Conservation (phyloP, 2,888 invertebrate genomes). For the Pogonocherus hispidulus region DNA sequence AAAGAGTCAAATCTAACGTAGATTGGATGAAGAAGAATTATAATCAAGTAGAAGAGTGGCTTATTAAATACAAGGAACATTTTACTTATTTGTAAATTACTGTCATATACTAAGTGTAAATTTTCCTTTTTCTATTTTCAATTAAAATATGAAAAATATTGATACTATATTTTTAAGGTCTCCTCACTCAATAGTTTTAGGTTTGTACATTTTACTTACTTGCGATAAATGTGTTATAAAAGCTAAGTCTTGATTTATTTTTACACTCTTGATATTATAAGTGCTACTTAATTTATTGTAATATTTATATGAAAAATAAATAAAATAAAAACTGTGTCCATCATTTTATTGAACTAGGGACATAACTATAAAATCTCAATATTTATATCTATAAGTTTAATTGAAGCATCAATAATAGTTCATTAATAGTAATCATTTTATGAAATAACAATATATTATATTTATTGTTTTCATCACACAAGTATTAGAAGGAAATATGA, state of each 20-base stretch:
- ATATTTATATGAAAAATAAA: slow-evolving; percentile 28
- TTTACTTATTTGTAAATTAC: slow-evolving; percentile 44
- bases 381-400: too few species aligned
- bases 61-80: slow-evolving; percentile 58
- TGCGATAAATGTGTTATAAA: slow-evolving; percentile 19
- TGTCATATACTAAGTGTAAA: neutral
- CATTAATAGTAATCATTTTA: too few species aligned
- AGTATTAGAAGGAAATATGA: too few species aligned
- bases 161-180: slow-evolving; percentile 13
- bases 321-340: neutral
- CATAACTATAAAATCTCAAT: too few species aligned
- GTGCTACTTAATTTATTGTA: slow-evolving; percentile 29
- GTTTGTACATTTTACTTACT: slow-evolving; percentile 28
- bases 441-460: too few species aligned
- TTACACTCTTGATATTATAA: slow-evolving; percentile 26
- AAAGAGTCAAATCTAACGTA: slow-evolving; percentile 71
- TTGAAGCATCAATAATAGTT: too few species aligned
- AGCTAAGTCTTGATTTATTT: slow-evolving; percentile 25
- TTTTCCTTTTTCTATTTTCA: neutral
- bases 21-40: slow-evolving; percentile 74
- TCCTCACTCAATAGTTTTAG: slow-evolving; percentile 30
- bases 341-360: neutral
- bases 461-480: too few species aligned
- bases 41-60: slow-evolving; percentile 63
- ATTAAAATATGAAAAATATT: neutral